Evolutionary conservation across 2,888 invertebrate genomes (phyloP), one percentile per base, ranked within the genome.

Genomic region (Myopa testacea): DNA sequence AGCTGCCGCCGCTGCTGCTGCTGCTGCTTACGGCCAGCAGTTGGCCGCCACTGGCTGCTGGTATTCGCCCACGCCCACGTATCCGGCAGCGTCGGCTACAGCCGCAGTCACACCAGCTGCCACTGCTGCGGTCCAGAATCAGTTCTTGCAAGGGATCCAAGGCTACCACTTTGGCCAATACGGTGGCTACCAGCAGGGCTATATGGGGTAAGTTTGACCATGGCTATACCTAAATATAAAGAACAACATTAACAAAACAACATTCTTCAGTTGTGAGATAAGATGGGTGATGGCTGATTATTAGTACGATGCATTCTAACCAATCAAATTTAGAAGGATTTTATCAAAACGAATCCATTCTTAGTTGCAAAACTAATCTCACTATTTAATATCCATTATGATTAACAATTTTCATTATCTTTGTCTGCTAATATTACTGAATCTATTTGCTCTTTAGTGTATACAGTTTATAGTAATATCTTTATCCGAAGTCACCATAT

Each of bases 101-200:
- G 90, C 91, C 82, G 90, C 91, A 80, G 91, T 92, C 65, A 93
- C 94, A n/a, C 92, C 93, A 81, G 91, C 93, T 76, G 86, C 87
- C 80, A 93, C 94, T 86, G 94, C 94, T 84, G 93, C 94, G 85
- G 93, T 94, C 89, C 94, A 94, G 89, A 93, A 94, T 82, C 96
- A 96, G 83, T 96, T 95, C 90, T 92, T 96, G 86, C 96, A 95
- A 86, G 95, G 95, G 45, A 95, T 95, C 89, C 96, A 96, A 87
- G 96, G 96, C 70, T 96, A 96, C 90, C 94, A 95, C 70, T 93
- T 93, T 78, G 95, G 96, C 60, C 96, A 96, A 89, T 96, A 95
- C 87, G 94, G 95, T 68, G 96, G 96, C 68, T 96, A 96, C 89
- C 96, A 97, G 88, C 95, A 95, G 89, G 96, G 96, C 86, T 97